Percentiles rank a stretch among this genome's conserved stretches.
Conservation (phyloP, 2,888 invertebrate genomes). For the Drosophila mimetica region DNA sequence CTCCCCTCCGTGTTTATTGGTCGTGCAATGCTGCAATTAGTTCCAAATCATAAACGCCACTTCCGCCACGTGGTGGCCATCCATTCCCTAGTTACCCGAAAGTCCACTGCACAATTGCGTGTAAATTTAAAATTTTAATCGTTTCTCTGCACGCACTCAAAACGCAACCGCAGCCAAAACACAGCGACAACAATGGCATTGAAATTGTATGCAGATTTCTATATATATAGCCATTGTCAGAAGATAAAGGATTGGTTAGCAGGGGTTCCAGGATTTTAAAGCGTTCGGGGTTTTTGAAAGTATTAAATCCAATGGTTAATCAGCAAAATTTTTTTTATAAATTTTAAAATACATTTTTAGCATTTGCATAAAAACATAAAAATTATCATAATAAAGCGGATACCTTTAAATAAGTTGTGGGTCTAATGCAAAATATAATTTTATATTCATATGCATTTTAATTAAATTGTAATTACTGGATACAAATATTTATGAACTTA, state of each 20-base stretch:
- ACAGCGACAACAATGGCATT: constrained; percentile 36
- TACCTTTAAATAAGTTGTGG: not conserved
- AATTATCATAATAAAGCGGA: not conserved
- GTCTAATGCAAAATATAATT: not conserved
- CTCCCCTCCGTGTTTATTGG: constrained; percentile 58
- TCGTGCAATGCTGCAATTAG: constrained; percentile 70
- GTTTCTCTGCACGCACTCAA: constrained; percentile 65
- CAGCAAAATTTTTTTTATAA: not conserved
- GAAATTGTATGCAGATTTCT: constrained; percentile 49
- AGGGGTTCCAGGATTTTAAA: not conserved
- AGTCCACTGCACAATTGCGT: constrained; percentile 59
- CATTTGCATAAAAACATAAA: not conserved
- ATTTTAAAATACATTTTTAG: too few relatives aligned
- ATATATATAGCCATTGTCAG: constrained; percentile 12
- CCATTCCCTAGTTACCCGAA: not conserved
- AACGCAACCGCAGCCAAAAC: constrained; percentile 43
- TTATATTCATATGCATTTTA: not conserved
- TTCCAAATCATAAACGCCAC: constrained; percentile 76
- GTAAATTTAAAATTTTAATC: constrained; percentile 77
- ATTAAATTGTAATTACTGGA: not conserved
- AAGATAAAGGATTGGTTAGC: constrained; percentile 13
- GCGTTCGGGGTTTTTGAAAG: not conserved
- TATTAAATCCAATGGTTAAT: not conserved
- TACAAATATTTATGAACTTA: not conserved
- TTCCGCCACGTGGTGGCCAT: constrained; percentile 50